Evolutionary conservation across 2,888 invertebrate species (phyloP), one percentile per base, ranked within the genome.

Genomic region (Polymixis lichenea): DNA sequence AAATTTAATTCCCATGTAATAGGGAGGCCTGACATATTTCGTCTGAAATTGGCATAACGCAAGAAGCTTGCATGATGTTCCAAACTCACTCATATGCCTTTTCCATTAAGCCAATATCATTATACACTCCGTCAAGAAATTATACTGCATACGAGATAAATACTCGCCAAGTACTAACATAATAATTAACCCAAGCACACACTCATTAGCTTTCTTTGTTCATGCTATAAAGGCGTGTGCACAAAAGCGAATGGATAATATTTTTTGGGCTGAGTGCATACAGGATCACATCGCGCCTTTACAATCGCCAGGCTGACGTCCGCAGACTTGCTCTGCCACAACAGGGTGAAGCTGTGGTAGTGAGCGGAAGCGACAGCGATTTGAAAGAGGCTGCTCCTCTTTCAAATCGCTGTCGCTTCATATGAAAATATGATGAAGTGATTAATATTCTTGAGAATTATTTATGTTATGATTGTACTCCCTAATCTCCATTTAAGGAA

Each of bases 271-370:
- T 86, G 87, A 87, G 86, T 85, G 88, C 88, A 89, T 87, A 88
- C 90, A 89, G 88, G 89, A 91, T 90, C 88, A 84, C 88, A 86
- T 85, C 91, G 91, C 91, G 93, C 93, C 93, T 93, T 94, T 94
- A 92, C 93, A 93, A 92, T 93, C 92, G 93, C 82, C 88, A 89
- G 90, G 89, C 93, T 94, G 95, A 94, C 95, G 92, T 88, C 88
- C 79, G 84, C 95, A 94, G 93, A 93, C 94, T 90, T 91, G 90
- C 93, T 92, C 87, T 85, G 90, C 87, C 87, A 53, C 87, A 82
- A 83, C 68, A n/a, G 38, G 80, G 79, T 76, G 19, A 15, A 72
- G 66, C 5, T 28, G 73, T 38, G 56, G 77, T 84, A 72, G 66
- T 64, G 19, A 46, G 75, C 60, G 55, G 19, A 0, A 1, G 19